Percentiles rank a stretch among this genome's conserved stretches.
phyloP scores from a whole-genome alignment of 2,888 invertebrate genomes.

The Sinhomidia bicolor region DNA sequence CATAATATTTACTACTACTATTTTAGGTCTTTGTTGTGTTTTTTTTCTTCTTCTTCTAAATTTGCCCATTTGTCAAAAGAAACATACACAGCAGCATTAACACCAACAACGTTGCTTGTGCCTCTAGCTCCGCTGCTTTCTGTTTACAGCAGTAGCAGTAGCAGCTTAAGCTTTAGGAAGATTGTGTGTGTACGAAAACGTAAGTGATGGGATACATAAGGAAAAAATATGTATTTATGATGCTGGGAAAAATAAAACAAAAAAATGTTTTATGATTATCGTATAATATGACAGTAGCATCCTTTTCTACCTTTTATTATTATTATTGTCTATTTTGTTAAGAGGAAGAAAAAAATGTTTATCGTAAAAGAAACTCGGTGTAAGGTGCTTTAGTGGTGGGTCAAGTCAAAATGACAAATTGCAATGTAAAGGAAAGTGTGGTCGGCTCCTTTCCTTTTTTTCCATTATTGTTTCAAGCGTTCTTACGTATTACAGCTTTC shows the following conservation, averaged over 20 bases:
- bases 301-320: background rate
- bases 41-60: no score
- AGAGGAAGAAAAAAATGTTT: background rate
- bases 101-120: background rate
- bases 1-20: slow-evolving; percentile 54
- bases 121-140: background rate
- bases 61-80: slow-evolving; percentile 9
- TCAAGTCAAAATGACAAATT: slow-evolving; percentile 18
- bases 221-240: no score
- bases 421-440: background rate
- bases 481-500: no score
- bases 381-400: background rate
- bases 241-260: background rate
- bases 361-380: background rate
- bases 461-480: background rate
- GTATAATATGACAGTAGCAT: background rate
- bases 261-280: slow-evolving; percentile 18
- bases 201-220: slow-evolving; percentile 9
- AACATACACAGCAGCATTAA: background rate
- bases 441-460: background rate
- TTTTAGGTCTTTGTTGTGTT: slow-evolving; percentile 41
- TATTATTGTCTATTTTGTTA: background rate
- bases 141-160: no score
- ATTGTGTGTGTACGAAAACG: slow-evolving; percentile 42
- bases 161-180: no score